Conservation (phyloP, 2,888 invertebrate species). For the Dinocampus coccinellae region DNA sequence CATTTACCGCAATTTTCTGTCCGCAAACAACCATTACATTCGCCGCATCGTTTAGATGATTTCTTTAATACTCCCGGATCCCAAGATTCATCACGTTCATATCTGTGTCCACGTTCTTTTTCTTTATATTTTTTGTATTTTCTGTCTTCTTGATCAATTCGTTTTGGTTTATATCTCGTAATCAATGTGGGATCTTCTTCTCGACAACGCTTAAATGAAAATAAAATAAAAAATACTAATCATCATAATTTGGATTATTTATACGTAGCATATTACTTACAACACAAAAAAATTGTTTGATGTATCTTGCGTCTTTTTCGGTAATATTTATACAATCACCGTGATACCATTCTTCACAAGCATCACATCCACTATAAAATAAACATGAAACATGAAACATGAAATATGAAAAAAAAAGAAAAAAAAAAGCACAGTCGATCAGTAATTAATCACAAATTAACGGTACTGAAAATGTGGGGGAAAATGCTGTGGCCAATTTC, state of each 20-base stretch:
- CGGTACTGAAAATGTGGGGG: too few species aligned
- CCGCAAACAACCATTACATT: slow-evolving; percentile 81
- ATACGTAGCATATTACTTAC: slow-evolving; percentile 52
- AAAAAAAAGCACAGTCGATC: background rate
- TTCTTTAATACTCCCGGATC: slow-evolving; percentile 57
- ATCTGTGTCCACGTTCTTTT: slow-evolving; percentile 63
- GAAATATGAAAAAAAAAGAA: background rate
- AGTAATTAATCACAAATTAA: background rate
- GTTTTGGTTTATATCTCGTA: slow-evolving; percentile 65
- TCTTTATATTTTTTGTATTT: slow-evolving; percentile 63
- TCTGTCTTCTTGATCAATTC: slow-evolving; percentile 61
- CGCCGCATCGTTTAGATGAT: slow-evolving; percentile 76
- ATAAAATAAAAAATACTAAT: background rate
- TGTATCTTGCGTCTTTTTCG: slow-evolving; percentile 91
- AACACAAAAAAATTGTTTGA: slow-evolving; percentile 93
- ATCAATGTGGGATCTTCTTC: slow-evolving; percentile 84
- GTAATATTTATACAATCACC: slow-evolving; percentile 97
- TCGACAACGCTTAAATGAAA: slow-evolving; percentile 74
- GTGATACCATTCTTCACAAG: slow-evolving; percentile 99
- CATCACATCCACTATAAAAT: slow-evolving; percentile 86
- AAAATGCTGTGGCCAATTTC: slow-evolving; percentile 52
- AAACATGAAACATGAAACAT: slow-evolving; percentile 15
- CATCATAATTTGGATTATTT: background rate
- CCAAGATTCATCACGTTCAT: slow-evolving; percentile 62
- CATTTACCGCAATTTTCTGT: slow-evolving; percentile 81